Base-by-base conservation (phyloP, 2,113 vertebrate species). In the Arenaria interpres region DNA sequence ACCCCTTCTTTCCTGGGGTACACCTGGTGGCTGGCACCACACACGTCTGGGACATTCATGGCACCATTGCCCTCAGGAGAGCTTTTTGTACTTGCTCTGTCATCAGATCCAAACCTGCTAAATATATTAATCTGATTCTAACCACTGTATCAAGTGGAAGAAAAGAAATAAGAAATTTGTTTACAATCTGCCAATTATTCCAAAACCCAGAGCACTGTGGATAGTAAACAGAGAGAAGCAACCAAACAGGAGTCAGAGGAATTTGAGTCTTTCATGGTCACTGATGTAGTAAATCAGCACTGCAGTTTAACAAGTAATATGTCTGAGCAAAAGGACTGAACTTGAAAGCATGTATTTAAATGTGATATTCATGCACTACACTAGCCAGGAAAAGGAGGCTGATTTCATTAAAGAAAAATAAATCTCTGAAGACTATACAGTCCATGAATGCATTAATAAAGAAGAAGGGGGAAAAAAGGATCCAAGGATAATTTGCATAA, bases 341-440 rank as follows among this genome's bases (percentile, higher is more conserved):
- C 24, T 62, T 59, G 59, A 75, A 93, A 96, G 50, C 50, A 74
- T 22, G 2, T 87, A 89, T 96, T 95, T 93, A 92, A 96, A 95
- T 86, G 89, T 75, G 75, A 90, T 93, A 88, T 94, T 94, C 71
- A 64, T 64, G 37, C 46, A 71, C 24, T 74, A 35, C 39, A 10
- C 76, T 51, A 76, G 83, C 86, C 92, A 95, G 78, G 79, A 92
- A 85, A 94, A 85, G 74, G 24, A 95, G 74, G 74, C 54, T 91
- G 76, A 86, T 95, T 96, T 92, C 71, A 95, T 88, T 95, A 90
- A 85, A 88, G 91, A 87, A 88, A 92, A 96, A 92, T 73, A 96
- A 91, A 92, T 89, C 89, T 90, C 85, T 67, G 24, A 91, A 91
- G 78, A 79, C 43, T 37, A 39, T 85, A 43, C 25, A 51, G n/a